Evolutionary conservation across 2,797 vertebrate genomes (phyloP), one percentile per base, ranked within the genome.

Genomic region (Pempheris klunzingeri): DNA sequence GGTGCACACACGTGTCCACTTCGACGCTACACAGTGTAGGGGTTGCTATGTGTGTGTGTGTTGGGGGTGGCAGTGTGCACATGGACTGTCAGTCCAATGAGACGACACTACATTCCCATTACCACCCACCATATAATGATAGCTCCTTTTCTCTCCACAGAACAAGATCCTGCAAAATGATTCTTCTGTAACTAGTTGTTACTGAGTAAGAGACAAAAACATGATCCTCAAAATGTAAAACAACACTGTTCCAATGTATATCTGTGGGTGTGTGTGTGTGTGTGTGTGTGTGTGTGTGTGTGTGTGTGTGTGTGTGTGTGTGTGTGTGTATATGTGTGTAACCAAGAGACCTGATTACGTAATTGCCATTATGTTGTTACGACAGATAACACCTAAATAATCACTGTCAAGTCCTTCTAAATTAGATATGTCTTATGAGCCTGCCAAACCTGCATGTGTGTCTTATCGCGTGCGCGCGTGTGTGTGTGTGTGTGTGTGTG

Each of bases 121-220:
- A 71, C 71, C 67, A 39, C 52, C 36, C 1, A 34, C 6, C 17
- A 47, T 70, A 65, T 79, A 82, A 82, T 83, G 43, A 88, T 77
- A 36, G 70, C 47, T 71, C 53, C 14, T 46, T 17, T 32, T 59
- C 20, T 26, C 30, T 12, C 13, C 8, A 58, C 10, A n/a, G 22
- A 47, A 28, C 7, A 32, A 65, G 60, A 68, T 30, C 50, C 43
- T 61, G 32, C 28, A 67, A 66, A 73, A 32, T 7, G 20, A 72
- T 9, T 44, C 1, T 55, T 52, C 38, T 53, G n/a, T n/a, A 10
- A 41, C 22, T 15, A 22, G 14, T n/a, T 32, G 6, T n/a, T 34
- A 39, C 41, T 5, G 0, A 28, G 24, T 34, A 52, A 50, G 24
- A 61, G 5, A 39, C 12, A 52, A 70, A 72, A 59, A 70, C n/a